phyloP scores from a whole-genome alignment of 2,113 vertebrate genomes.

The Syrrhaptes paradoxus region DNA sequence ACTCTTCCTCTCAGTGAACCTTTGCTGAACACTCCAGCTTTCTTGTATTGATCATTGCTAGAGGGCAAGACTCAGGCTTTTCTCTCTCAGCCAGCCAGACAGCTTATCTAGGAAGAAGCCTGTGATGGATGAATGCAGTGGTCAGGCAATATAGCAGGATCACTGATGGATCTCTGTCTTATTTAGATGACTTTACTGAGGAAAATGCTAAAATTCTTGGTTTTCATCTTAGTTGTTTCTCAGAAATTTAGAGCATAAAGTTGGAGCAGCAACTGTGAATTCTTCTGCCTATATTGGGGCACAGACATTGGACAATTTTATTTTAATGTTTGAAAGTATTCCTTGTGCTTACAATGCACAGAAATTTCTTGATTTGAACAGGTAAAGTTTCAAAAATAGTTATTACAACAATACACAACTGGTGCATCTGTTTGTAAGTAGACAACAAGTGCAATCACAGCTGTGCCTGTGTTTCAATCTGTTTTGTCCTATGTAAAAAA shows the following conservation, averaged over 20 bases:
- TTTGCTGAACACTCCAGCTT: neutral
- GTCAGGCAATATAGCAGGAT: neutral
- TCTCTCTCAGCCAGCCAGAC: neutral
- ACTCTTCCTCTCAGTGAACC: neutral
- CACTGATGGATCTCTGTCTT: neutral
- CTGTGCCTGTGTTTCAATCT: neutral
- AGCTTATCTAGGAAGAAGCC: neutral
- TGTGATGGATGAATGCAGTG: neutral
- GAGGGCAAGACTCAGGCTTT: neutral
- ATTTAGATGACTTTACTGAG: neutral
- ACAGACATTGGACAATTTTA: neutral
- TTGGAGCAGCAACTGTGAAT: neutral
- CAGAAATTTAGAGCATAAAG: neutral
- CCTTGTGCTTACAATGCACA: neutral
- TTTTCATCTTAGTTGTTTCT: neutral
- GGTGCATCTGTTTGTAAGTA: neutral
- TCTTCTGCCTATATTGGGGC: neutral
- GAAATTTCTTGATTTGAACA: neutral
- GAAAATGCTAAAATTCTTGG: neutral
- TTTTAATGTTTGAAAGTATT: neutral
- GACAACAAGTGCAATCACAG: neutral
- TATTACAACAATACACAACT: neutral
- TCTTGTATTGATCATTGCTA: neutral
- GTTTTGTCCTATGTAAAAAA: neutral
- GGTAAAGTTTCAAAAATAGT: neutral